Percentiles rank a stretch among this genome's conserved stretches.
These are phyloP conservation scores for Lithophane socia DNA, from an alignment of 2,888 invertebrate species.

Conservation along the genomic window DNA sequence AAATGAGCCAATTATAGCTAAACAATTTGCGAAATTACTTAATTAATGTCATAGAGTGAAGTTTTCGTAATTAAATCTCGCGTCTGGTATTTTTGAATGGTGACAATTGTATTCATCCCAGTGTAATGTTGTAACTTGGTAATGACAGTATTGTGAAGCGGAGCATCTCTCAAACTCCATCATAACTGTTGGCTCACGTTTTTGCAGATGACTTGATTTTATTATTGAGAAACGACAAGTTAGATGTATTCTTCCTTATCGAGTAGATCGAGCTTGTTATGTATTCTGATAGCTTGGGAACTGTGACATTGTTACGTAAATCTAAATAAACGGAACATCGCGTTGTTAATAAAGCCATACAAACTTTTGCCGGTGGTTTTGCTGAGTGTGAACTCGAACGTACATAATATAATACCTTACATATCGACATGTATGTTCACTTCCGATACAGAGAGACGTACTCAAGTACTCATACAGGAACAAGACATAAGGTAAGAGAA, in stretches of 20 bases:
- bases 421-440: constrained; percentile 45
- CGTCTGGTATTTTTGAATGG: constrained; percentile 68
- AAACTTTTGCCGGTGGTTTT: constrained; percentile 54
- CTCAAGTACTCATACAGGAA: constrained; percentile 51
- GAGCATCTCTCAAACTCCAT: constrained; percentile 79
- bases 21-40: constrained; percentile 26
- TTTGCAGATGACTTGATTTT: constrained; percentile 85
- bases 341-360: constrained; percentile 57
- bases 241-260: constrained; percentile 84
- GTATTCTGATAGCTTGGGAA: constrained; percentile 86
- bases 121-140: constrained; percentile 81
- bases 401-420: neutral
- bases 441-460: constrained; percentile 66
- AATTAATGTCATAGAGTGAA: constrained; percentile 43
- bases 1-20: constrained; percentile 12
- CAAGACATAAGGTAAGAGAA: constrained; percentile 75
- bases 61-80: constrained; percentile 61
- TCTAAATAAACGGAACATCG: constrained; percentile 60
- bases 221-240: constrained; percentile 85
- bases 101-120: constrained; percentile 67
- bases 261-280: constrained; percentile 83
- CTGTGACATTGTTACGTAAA: constrained; percentile 84
- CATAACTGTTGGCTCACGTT: constrained; percentile 86
- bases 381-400: constrained; percentile 23
- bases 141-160: constrained; percentile 84